phyloP scores from a whole-genome alignment of 2,888 invertebrate species.

The Hydrotaea cyrtoneurina region DNA sequence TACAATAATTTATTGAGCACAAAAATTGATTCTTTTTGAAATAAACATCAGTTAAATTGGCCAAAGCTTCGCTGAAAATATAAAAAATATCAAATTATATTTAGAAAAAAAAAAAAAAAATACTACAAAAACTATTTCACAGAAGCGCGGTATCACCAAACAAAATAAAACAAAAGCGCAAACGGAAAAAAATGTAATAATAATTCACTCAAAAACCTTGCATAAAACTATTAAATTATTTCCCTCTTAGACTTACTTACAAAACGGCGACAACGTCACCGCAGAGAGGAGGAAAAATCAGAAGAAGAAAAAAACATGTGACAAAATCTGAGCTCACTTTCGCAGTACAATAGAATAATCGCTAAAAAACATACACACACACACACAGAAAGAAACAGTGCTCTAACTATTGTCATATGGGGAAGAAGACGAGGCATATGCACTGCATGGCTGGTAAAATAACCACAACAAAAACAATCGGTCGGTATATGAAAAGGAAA shows the following conservation, averaged over 20 bases:
- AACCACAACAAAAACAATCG: slow-evolving; percentile 1
- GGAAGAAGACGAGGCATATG: slow-evolving; percentile 2
- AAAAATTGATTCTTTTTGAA: slow-evolving; percentile 2
- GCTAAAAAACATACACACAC: not conserved
- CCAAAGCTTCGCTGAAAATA: too few species aligned
- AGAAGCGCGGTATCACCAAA: slow-evolving; percentile 4
- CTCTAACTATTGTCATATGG: not conserved
- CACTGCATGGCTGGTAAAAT: not conserved
- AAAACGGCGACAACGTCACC: not conserved
- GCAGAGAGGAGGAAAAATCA: too few species aligned
- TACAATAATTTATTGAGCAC: slow-evolving; percentile 2
- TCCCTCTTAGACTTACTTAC: not conserved
- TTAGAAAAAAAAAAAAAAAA: too few species aligned
- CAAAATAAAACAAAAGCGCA: not conserved
- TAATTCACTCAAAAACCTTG: slow-evolving; percentile 20
- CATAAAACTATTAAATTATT: slow-evolving; percentile 29
- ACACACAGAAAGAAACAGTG: not conserved
- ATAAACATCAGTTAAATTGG: not conserved
- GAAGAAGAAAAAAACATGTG: slow-evolving; percentile 18
- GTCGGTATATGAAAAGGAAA: not conserved
- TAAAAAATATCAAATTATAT: too few species aligned
- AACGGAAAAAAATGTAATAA: not conserved
- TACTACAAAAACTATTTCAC: too few species aligned
- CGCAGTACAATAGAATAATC: too few species aligned
- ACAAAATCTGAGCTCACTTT: slow-evolving; percentile 28